A percentile compares a stretch with the other conserved stretches of the same genome.
Evolutionary conservation across 53 echinoderm and acorn worm species (phyloP).

Genomic region (Hippasteria phrygiana): DNA sequence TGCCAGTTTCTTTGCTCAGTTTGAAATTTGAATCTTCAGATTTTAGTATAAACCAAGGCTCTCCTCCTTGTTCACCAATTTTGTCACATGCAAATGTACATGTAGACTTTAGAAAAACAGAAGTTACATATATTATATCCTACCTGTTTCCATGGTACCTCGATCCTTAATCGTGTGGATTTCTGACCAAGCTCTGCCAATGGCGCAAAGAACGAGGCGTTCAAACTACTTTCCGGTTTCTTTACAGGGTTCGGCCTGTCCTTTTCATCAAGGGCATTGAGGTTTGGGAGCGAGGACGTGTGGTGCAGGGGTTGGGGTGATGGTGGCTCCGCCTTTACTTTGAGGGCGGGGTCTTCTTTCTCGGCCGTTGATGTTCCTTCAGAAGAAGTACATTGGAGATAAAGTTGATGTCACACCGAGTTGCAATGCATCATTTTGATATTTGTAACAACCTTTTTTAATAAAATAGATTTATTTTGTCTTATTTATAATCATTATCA

Average conservation of each 20-base stretch:
- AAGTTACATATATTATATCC: no score
- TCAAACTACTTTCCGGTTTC: background rate
- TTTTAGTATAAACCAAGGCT: no score
- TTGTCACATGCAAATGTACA: no score
- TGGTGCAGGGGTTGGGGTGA: constrained; percentile 6
- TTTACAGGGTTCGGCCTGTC: background rate
- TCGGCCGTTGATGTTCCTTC: constrained; percentile 1
- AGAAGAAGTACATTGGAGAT: background rate
- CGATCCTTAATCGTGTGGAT: constrained; percentile 36
- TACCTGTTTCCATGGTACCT: constrained; percentile 40
- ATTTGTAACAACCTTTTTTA: no score
- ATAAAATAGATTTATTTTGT: no score
- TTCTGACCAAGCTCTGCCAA: constrained; percentile 30
- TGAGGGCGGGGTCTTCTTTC: background rate
- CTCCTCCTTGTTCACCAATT: background rate
- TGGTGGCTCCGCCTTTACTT: background rate
- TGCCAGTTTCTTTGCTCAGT: no score
- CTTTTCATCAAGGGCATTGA: background rate
- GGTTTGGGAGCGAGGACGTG: constrained; percentile 33
- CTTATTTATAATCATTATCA: no score
- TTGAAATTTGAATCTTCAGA: no score
- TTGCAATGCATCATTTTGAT: no score
- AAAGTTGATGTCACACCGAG: background rate
- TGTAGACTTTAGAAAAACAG: no score
- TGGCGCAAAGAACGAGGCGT: constrained; percentile 24